Percentiles rank a stretch among this genome's conserved stretches.
These are phyloP conservation scores for Parauchenoglanis ngamensis DNA, from an alignment of 2,797 vertebrate species.

Conservation along the genomic window DNA sequence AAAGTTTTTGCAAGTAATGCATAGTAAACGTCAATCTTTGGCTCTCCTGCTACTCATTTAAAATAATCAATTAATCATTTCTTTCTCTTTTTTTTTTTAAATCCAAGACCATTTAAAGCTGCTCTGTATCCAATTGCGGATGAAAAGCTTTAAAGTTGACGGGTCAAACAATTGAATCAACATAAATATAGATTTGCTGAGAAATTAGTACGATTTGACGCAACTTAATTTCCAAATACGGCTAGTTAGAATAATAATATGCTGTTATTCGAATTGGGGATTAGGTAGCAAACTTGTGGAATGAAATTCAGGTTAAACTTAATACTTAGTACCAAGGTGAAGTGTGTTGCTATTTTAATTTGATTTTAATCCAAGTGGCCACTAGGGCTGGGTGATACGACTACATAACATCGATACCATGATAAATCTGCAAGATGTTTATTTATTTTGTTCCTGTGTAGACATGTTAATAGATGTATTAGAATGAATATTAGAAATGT, in stretches of 20 bases:
- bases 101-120: background rate
- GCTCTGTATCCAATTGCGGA: background rate
- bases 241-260: background rate
- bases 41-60: background rate
- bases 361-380: background rate
- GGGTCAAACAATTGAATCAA: background rate
- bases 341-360: background rate
- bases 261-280: background rate
- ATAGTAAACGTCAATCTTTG: slow-evolving; percentile 1
- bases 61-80: background rate
- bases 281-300: background rate
- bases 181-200: background rate
- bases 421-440: background rate
- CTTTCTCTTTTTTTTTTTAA: background rate
- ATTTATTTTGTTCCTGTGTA: background rate
- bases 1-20: background rate
- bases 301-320: background rate
- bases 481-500: background rate
- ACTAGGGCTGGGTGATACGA: background rate
- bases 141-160: no score
- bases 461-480: background rate
- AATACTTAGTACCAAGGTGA: background rate
- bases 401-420: background rate
- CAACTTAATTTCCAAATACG: background rate
- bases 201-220: background rate